phyloP scores from a whole-genome alignment of 2,113 vertebrate genomes.

The Canis aureus region DNA sequence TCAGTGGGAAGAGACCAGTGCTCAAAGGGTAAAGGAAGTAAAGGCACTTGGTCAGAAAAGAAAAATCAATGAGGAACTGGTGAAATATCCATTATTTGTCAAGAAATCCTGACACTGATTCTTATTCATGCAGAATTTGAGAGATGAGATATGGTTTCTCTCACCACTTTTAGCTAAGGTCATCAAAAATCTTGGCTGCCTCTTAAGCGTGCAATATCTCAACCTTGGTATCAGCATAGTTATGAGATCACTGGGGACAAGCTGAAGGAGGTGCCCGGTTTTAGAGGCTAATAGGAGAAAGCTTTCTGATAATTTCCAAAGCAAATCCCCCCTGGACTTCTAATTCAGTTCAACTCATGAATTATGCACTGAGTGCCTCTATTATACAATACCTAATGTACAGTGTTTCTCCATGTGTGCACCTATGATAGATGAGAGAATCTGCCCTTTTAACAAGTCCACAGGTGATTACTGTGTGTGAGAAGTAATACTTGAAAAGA shows the following conservation, averaged over 20 bases:
- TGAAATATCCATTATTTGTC: neutral
- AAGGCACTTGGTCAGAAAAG: neutral
- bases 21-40: neutral
- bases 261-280: neutral
- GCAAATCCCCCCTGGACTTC: constrained; percentile 36
- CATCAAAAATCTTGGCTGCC: constrained; percentile 18
- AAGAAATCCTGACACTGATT: constrained; percentile 25
- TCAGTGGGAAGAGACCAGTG: neutral
- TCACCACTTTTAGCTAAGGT: constrained; percentile 39
- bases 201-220: neutral
- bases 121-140: constrained; percentile 52
- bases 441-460: neutral
- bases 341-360: neutral
- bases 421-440: neutral
- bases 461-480: neutral
- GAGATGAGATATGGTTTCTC: neutral
- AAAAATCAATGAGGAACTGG: neutral
- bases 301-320: constrained; percentile 27
- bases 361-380: neutral
- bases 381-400: neutral
- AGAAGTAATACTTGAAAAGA: constrained; percentile 18
- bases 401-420: neutral
- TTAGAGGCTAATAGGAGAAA: neutral
- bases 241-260: neutral
- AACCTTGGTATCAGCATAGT: neutral